Evolutionary conservation across 2,113 vertebrate genomes (phyloP).

Genomic region (Bothrops jararaca): DNA sequence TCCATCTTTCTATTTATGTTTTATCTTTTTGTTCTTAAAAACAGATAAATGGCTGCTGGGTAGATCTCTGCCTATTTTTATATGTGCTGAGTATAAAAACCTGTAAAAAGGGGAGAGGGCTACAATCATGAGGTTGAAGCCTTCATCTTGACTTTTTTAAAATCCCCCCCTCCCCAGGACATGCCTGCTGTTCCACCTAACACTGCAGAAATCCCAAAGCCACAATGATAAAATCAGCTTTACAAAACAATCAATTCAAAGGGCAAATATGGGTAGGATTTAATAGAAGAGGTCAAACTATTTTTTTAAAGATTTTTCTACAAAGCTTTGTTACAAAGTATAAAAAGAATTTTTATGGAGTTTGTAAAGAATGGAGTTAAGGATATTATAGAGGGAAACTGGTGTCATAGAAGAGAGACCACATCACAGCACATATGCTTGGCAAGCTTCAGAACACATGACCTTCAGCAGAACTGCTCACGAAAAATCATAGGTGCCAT

Average conservation of each 20-base stretch:
- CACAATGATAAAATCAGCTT: not conserved
- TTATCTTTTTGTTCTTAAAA: slow-evolving; percentile 17
- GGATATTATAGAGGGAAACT: not conserved
- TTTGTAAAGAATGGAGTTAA: not conserved
- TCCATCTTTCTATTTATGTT: not conserved
- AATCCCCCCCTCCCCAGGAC: not conserved
- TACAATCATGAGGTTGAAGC: not conserved
- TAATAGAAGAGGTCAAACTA: not conserved
- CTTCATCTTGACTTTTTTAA: not conserved
- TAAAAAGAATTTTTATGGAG: not conserved
- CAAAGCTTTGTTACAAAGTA: not conserved
- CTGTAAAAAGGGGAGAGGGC: not conserved
- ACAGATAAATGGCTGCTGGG: not conserved
- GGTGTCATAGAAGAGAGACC: not conserved
- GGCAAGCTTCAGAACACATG: not conserved
- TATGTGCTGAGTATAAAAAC: not conserved
- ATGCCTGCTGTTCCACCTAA: not conserved
- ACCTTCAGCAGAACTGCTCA: not conserved
- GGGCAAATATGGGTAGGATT: not conserved
- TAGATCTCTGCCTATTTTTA: not conserved
- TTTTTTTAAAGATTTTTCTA: not conserved
- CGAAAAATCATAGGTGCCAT: not conserved
- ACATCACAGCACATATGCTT: not conserved
- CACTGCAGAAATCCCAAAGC: not conserved
- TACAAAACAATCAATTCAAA: not conserved